Conservation (phyloP, 2,888 invertebrate genomes). For the Epinotia ramella region DNA sequence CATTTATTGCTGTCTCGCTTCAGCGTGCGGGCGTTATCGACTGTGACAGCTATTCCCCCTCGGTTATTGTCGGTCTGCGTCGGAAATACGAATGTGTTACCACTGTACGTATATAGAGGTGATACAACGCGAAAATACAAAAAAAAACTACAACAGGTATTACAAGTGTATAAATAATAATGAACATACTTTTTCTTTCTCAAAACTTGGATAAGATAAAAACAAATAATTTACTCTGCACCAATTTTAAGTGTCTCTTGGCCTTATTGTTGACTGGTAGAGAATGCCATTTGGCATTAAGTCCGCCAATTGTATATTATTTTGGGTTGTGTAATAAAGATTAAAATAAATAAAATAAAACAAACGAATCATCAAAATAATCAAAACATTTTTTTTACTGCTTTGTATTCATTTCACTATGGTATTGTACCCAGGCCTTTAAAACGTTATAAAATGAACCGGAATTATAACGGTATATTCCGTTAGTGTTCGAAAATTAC, state of each 20-base stretch:
- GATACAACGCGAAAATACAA: slow-evolving; percentile 6
- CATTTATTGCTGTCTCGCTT: not conserved
- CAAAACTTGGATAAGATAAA: not conserved
- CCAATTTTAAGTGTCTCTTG: no score
- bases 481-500: no score
- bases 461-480: no score
- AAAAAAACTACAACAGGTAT: not conserved
- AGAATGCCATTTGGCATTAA: no score
- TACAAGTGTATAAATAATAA: not conserved
- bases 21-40: slow-evolving; percentile 9
- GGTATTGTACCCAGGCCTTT: no score
- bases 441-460: no score
- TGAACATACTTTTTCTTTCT: not conserved
- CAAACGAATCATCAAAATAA: no score
- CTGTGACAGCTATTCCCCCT: not conserved
- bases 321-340: no score
- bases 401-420: not conserved
- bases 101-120: slow-evolving; percentile 7
- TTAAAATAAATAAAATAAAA: no score
- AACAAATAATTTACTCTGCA: no score
- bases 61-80: not conserved
- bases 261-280: no score
- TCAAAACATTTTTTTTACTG: not conserved
- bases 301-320: no score
- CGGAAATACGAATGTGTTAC: slow-evolving; percentile 3